Conservation (phyloP, 2,797 vertebrate species). For the Fringilla coelebs region DNA sequence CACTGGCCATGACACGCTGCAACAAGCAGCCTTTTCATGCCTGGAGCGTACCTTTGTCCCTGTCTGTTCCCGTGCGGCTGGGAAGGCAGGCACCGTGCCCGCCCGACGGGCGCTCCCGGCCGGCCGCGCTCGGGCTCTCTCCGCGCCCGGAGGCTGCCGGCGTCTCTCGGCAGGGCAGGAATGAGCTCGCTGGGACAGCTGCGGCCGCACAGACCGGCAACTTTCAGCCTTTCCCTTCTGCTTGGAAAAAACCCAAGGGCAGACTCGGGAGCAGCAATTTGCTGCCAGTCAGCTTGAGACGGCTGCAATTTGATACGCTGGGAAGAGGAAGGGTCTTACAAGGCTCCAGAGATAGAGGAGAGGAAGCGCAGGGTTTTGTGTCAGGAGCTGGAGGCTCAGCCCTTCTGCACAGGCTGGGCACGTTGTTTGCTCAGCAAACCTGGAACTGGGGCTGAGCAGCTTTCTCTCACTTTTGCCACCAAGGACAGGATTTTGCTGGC, state of each 20-base stretch:
- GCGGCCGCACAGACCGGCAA: not conserved
- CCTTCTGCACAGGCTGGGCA: not conserved
- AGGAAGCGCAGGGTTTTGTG: not conserved
- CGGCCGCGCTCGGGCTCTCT: no score
- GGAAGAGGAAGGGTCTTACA: not conserved
- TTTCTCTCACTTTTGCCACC: not conserved
- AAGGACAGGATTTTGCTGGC: not conserved
- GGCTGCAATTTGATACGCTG: not conserved
- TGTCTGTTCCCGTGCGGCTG: slow-evolving; percentile 25
- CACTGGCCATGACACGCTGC: slow-evolving; percentile 62
- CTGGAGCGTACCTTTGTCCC: slow-evolving; percentile 57
- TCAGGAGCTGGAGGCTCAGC: not conserved
- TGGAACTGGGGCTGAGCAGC: not conserved
- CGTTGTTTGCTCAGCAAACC: not conserved
- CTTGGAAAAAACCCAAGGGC: not conserved
- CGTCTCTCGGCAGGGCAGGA: slow-evolving; percentile 40
- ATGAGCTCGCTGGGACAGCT: not conserved
- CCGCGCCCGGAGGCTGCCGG: not conserved
- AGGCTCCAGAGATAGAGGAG: not conserved
- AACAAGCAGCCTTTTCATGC: slow-evolving; percentile 66
- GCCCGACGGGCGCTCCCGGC: not conserved
- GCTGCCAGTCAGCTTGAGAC: not conserved
- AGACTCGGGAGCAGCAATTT: not conserved
- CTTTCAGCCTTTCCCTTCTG: not conserved
- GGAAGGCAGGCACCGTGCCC: not conserved